Percentiles rank a stretch among this genome's conserved stretches.
Evolutionary conservation across 2,888 invertebrate species (phyloP).

Genomic region (Catonia carolina): DNA sequence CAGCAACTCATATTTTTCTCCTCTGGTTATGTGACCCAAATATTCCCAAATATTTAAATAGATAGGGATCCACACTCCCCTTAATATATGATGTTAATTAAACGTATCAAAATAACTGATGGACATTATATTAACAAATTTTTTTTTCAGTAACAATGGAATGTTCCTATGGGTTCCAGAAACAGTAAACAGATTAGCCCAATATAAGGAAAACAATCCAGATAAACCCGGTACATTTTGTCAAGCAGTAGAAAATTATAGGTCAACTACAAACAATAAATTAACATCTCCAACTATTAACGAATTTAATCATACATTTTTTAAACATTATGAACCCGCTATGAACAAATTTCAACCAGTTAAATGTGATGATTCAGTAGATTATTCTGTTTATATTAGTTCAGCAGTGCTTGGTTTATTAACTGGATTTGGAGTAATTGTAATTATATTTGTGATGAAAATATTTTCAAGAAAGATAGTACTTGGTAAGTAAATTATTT

Average conservation of each 20-base stretch:
- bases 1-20: too few species aligned
- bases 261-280: too few species aligned
- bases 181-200: neutral
- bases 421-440: neutral
- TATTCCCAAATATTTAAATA: too few species aligned
- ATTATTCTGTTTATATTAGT: neutral
- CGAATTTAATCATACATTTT: too few species aligned
- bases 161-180: constrained; percentile 2
- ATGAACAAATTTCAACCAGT: too few species aligned
- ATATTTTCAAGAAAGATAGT: neutral
- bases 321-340: too few species aligned
- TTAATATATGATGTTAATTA: too few species aligned
- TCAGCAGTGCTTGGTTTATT: neutral
- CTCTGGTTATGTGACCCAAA: too few species aligned
- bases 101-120: too few species aligned
- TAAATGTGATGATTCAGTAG: neutral
- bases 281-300: too few species aligned
- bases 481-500: neutral
- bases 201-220: neutral
- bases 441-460: constrained; percentile 1
- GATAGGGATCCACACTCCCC: too few species aligned
- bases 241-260: neutral
- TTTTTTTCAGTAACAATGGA: constrained; percentile 3
- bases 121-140: too few species aligned
- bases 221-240: neutral